A percentile compares a stretch with the other conserved stretches of the same genome.
Conservation (phyloP, 2,113 vertebrate genomes). For the Pristiophorus japonicus region DNA sequence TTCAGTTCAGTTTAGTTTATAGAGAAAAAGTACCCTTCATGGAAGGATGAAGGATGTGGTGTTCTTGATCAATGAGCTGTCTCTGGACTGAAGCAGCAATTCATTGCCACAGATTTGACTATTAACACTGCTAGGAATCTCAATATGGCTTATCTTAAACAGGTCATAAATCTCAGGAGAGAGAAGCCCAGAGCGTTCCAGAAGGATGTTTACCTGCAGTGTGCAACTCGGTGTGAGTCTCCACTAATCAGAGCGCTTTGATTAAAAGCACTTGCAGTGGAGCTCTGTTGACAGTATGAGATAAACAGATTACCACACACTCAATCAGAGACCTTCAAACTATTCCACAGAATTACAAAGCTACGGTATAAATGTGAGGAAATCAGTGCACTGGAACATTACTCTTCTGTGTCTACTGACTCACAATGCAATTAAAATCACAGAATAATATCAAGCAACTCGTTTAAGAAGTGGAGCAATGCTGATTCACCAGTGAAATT, state of each 20-base stretch:
- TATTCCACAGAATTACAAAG: constrained; percentile 17
- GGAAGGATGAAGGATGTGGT: constrained; percentile 39
- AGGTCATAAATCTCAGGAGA: constrained; percentile 41
- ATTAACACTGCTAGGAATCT: constrained; percentile 41
- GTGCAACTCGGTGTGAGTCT: neutral
- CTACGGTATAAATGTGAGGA: neutral
- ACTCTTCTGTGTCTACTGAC: neutral
- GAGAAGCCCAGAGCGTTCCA: constrained; percentile 38
- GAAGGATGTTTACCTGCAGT: constrained; percentile 18
- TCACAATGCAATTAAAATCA: constrained; percentile 22
- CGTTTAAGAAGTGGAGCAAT: neutral
- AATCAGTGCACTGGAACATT: neutral
- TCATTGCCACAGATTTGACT: constrained; percentile 34
- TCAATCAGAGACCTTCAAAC: constrained; percentile 16
- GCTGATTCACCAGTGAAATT: neutral
- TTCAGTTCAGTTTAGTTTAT: constrained; percentile 35
- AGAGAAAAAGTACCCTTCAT: constrained; percentile 36
- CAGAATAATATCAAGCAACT: neutral
- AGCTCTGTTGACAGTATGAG: neutral
- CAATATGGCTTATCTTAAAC: constrained; percentile 37
- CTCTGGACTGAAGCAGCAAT: constrained; percentile 40
- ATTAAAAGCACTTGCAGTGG: constrained; percentile 28
- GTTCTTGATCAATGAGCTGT: constrained; percentile 37
- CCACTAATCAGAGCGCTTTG: constrained; percentile 36
- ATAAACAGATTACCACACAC: constrained; percentile 29